Percentiles rank a stretch among this genome's conserved stretches.
Conservation (phyloP, 1,140 invertebrate genomes). For the Theocolax elegans region DNA sequence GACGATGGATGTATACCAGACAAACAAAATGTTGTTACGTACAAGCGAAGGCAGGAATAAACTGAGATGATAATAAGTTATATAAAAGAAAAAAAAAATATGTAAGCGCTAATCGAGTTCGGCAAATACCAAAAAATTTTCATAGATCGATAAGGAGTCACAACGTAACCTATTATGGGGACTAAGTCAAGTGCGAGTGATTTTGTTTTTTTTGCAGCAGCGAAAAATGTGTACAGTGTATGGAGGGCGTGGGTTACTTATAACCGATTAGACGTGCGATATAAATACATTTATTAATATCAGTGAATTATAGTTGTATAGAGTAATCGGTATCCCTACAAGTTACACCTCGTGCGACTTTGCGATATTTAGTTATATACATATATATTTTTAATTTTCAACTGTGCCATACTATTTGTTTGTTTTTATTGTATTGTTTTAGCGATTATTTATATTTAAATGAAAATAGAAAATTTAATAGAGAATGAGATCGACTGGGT, state of each 20-base stretch:
- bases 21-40: slow-evolving; percentile 58
- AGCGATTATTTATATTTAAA: background rate
- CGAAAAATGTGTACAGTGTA: slow-evolving; percentile 59
- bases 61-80: background rate
- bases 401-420: background rate
- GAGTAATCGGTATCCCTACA: slow-evolving; percentile 54
- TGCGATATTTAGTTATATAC: background rate
- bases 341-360: slow-evolving; percentile 37
- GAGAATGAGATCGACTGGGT: background rate
- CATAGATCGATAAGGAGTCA: slow-evolving; percentile 23
- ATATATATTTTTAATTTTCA: background rate
- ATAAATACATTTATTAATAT: slow-evolving; percentile 62
- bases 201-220: slow-evolving; percentile 7
- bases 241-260: slow-evolving; percentile 51
- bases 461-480: background rate
- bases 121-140: slow-evolving; percentile 46
- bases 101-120: slow-evolving; percentile 35
- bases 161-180: background rate
- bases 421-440: background rate
- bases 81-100: no score
- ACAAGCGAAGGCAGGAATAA: slow-evolving; percentile 52
- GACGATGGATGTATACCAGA: slow-evolving; percentile 59
- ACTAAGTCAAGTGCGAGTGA: slow-evolving; percentile 11
- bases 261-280: slow-evolving; percentile 57
- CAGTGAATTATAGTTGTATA: slow-evolving; percentile 58